Evolutionary conservation across 2,888 invertebrate genomes (phyloP), one percentile per base, ranked within the genome.

Genomic region (Drosophila crucigera): DNA sequence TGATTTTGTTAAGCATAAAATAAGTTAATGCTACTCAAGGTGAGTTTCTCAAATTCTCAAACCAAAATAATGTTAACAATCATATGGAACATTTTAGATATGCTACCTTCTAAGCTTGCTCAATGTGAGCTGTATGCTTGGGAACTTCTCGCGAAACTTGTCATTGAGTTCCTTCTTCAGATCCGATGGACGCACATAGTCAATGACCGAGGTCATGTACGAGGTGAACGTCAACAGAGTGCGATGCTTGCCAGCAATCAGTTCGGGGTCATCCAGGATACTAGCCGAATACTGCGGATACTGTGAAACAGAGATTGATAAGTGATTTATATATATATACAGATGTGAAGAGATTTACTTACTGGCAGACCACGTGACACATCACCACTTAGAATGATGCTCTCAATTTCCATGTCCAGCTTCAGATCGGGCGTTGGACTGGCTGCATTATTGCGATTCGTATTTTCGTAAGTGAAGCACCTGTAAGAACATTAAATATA

Each of bases 101-200:
- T 1, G 11, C 89, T 94, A 98, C 98, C 98, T 99, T 94, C 99
- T 95, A 65, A 99, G 94, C 94, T 99, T 99, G 94, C 99, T 99
- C 69, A 99, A 95, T 5, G 99, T 98, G 37, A 99, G 94, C 92
- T 99, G 97, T 78, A 99, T 96, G 87, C 97, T 96, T 0, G 99
- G 99, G 94, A 99, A 99, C 91, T 98, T 97, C 87, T 98, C 98
- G 83, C 96, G 95, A 92, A 99, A 99, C 94, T 99, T 98, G 91
- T 99, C 99, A 93, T 99, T 99, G 55, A 99, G 94, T 93, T 99
- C 99, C 92, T 98, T 98, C 94, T 99, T 99, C 82, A 99, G 94
- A 93, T 99, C 98, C 43, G 98, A 97, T 22, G 99, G 98, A 81
- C 98, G 96, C 7, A 98, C 98, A 92, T 99, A 99, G 94, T 99